Percentiles rank a stretch among this genome's conserved stretches.
Conservation (phyloP, 2,113 vertebrate species). For the Hydrolagus affinis region DNA sequence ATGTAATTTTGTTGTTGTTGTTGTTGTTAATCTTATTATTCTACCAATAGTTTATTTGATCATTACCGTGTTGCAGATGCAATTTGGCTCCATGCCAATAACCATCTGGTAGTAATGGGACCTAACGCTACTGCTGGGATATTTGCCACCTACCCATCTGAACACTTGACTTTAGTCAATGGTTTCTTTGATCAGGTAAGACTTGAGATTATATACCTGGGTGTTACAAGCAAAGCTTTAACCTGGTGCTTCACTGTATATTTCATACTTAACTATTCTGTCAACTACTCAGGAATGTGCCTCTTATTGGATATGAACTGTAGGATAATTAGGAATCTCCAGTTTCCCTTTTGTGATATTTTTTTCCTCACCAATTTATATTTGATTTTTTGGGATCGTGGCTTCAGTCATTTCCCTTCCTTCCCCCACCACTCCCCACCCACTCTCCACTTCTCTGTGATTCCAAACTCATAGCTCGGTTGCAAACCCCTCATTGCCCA, state of each 20-base stretch:
- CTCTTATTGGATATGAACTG: not conserved
- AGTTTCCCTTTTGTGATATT: not conserved
- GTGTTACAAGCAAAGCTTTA: not conserved
- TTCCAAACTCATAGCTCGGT: no score
- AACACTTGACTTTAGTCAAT: conserved; percentile 73
- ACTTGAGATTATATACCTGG: not conserved
- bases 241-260: not conserved
- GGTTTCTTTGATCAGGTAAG: conserved; percentile 94
- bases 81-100: conserved; percentile 57
- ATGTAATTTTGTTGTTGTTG: no score
- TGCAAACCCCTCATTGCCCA: no score
- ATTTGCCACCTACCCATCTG: conserved; percentile 83
- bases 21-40: no score
- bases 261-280: not conserved
- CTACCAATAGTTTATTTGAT: not conserved
- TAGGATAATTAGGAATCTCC: not conserved
- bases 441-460: no score
- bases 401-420: no score
- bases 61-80: conserved; percentile 59
- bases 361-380: no score
- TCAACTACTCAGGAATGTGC: not conserved
- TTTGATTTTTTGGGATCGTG: no score
- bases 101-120: conserved; percentile 53
- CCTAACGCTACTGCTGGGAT: conserved; percentile 70
- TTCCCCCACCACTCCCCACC: no score